Percentiles rank a stretch among this genome's conserved stretches.
These are phyloP conservation scores for Rambutsinella grinnellia DNA, from an alignment of 2,888 invertebrate species.

Conservation along the genomic window DNA sequence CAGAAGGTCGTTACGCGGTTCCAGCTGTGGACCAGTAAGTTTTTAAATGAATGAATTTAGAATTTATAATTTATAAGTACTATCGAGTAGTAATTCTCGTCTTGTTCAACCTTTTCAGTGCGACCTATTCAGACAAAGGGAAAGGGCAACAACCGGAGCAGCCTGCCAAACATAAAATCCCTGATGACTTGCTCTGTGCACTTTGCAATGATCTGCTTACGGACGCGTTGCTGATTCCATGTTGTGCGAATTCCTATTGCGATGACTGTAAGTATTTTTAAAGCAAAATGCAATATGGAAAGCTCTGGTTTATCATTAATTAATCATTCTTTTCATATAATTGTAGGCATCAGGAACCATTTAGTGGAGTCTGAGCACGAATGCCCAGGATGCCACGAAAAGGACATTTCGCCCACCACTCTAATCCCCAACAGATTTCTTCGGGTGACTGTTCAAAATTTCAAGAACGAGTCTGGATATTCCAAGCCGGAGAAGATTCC, in stretches of 20 bases:
- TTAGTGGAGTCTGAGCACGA: constrained; percentile 93
- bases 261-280: constrained; percentile 88
- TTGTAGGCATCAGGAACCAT: constrained; percentile 85
- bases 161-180: constrained; percentile 76
- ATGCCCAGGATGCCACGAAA: constrained; percentile 94
- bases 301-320: no score
- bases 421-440: constrained; percentile 93
- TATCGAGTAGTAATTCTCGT: constrained; percentile 2
- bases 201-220: constrained; percentile 92
- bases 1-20: constrained; percentile 88
- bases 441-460: constrained; percentile 88
- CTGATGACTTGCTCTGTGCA: constrained; percentile 91
- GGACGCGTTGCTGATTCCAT: constrained; percentile 98
- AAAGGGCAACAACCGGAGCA: constrained; percentile 56
- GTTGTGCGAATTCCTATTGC: constrained; percentile 98
- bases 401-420: constrained; percentile 91
- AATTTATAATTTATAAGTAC: constrained; percentile 20
- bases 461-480: constrained; percentile 93
- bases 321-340: no score
- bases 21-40: constrained; percentile 89
- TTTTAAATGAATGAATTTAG: constrained; percentile 7
- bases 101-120: constrained; percentile 33
- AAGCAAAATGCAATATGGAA: not conserved
- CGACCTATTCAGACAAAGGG: constrained; percentile 68
- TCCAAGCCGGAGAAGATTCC: constrained; percentile 71